phyloP scores from a whole-genome alignment of 2,888 invertebrate species.

The Oeneis ivallda region DNA sequence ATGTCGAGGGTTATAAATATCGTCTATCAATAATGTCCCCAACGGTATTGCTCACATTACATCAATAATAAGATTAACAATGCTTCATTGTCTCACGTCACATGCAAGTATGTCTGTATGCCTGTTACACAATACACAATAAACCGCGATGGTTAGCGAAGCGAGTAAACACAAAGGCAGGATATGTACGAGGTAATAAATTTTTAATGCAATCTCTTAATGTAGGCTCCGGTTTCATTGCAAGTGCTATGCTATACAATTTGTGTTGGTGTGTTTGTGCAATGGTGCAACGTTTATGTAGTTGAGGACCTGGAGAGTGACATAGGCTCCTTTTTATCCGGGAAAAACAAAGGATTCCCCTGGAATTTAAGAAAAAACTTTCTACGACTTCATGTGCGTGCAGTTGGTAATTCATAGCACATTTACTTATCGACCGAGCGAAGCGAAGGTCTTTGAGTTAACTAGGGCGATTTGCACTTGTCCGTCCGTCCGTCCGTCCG shows the following conservation, averaged over 20 bases:
- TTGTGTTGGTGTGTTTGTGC: too few species aligned
- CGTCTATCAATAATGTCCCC: slow-evolving; percentile 18
- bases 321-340: too few species aligned
- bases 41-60: slow-evolving; percentile 16
- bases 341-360: too few species aligned
- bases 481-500: too few species aligned
- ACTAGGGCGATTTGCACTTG: too few species aligned
- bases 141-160: slow-evolving; percentile 35
- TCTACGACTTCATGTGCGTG: too few species aligned
- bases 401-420: too few species aligned
- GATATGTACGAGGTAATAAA: slow-evolving; percentile 43
- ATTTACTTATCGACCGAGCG: too few species aligned
- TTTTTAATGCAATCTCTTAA: slow-evolving; percentile 41
- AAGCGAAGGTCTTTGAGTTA: too few species aligned
- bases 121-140: slow-evolving; percentile 30
- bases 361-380: too few species aligned
- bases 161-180: slow-evolving; percentile 44
- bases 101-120: slow-evolving; percentile 15
- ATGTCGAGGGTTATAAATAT: slow-evolving; percentile 7
- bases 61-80: slow-evolving; percentile 32
- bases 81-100: slow-evolving; percentile 29
- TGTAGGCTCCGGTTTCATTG: slow-evolving; percentile 6
- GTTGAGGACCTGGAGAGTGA: too few species aligned
- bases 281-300: too few species aligned
- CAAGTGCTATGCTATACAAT: neutral